Base-by-base conservation (phyloP, 37 sponge, comb jelly and placozoan genomes). In the Sycon ciliatum region DNA sequence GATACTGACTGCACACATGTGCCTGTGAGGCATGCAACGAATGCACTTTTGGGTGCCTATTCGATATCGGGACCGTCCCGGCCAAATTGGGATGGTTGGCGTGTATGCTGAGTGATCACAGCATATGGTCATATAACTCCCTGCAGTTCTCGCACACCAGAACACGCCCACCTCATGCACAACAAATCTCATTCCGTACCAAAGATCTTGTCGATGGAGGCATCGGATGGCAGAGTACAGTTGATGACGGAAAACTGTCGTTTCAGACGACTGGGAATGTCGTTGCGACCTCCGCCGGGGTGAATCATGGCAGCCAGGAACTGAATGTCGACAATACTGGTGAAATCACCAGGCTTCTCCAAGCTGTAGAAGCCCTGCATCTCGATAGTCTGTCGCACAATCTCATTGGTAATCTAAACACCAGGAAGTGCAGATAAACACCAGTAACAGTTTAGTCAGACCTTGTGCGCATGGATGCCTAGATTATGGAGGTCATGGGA, bases 261-360 rank as follows among this genome's bases (percentile, higher is more conserved):
- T 75, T 96, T 96, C 42, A 96, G 89, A 35, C 98, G 77, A 6
- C 79, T 74, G 2, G 98, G 98, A 26, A 96, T 91, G 69, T 96
- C 98, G 66, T 96, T 96, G 55, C 98, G 52, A 1, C 98, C 98
- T 55, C 98, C 98, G 30, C 98, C 98, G 36, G 98, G 98, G 36
- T 96, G 98, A 57, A 83, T 91, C 89, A 91, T 96, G 68, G 98
- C 98, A 56, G 93, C 87, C 64, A 96, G 34, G 37, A 88, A 65
- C 74, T 96, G 98, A 23, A 96, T 62, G 73, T 96, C 98, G 37
- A 87, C 92, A 75, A 96, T 86, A 74, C 74, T 74, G 16, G 87
- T 96, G 75, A 92, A 96, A 68, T 96, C 98, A 53, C 98, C 98
- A 34, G 98, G 92, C 57, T 96, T 96, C 40, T 96, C 98, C 34